Evolutionary conservation across 2,113 vertebrate genomes (phyloP).

Genomic region (Elgaria multicarinata): DNA sequence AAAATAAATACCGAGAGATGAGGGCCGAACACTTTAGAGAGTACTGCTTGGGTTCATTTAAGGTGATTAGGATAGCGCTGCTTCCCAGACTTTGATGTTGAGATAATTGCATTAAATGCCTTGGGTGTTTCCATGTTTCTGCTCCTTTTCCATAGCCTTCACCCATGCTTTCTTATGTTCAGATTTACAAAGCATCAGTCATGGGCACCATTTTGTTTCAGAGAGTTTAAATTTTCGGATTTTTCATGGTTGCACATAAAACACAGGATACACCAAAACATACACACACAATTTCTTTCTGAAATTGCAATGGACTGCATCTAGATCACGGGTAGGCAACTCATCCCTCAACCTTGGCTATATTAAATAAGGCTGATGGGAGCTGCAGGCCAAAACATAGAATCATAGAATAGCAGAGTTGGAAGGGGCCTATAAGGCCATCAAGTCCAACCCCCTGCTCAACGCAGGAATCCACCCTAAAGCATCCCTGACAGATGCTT

Average conservation of each 20-base stretch:
- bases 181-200: background rate
- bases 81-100: background rate
- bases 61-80: background rate
- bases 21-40: conserved; percentile 15
- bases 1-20: conserved; percentile 70
- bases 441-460: too few relatives aligned
- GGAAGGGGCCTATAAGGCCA: too few relatives aligned
- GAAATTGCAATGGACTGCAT: background rate
- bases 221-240: background rate
- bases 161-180: background rate
- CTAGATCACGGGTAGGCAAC: too few relatives aligned
- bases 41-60: background rate
- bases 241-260: background rate
- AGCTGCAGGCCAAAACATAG: too few relatives aligned
- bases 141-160: background rate
- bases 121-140: background rate
- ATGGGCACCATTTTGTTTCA: background rate
- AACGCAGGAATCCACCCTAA: too few relatives aligned
- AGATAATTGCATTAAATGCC: background rate
- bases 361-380: too few relatives aligned
- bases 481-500: too few relatives aligned
- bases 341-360: too few relatives aligned
- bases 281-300: background rate
- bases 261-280: background rate
- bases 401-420: too few relatives aligned